Evolutionary conservation across 2,888 invertebrate genomes (phyloP), one percentile per base, ranked within the genome.

Genomic region (Rhaphigaster nebulosa): DNA sequence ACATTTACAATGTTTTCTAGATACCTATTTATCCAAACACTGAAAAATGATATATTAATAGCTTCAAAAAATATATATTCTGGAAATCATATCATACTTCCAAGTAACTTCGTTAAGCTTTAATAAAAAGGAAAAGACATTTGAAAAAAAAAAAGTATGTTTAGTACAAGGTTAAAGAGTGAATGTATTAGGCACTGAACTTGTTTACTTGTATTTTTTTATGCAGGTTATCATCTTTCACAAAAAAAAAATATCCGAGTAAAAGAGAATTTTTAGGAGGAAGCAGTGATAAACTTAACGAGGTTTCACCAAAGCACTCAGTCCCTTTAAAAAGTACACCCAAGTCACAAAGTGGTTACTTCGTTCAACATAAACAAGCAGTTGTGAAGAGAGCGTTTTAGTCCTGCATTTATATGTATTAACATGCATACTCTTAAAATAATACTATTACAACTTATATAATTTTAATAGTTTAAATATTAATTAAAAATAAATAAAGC

Each of bases 191-290:
- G 60, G n/a, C n/a, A n/a, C n/a, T 60, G n/a, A 60, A 60, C 60
- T 60, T 60, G n/a, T 26, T 60, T n/a, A n/a, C 60, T 60, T 60
- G 60, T n/a, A 12, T 45, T 60, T 60, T 56, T 56, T 60, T 60
- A 60, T n/a, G 13, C n/a, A 60, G 4, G 60, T 60, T 60, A 60
- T 60, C 60, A 60, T 60, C n/a, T 60, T 60, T 60, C 60, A 26
- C 15, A n/a, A 4, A 6, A n/a, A 60, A 60, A 60, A 56, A n/a
- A n/a, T 5, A 54, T 54, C 20, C 23, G 54, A 12, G 60, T n/a
- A n/a, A 60, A n/a, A 60, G 60, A 60, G 60, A 60, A 60, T 60
- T 60, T 60, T 60, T 60, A 60, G n/a, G n/a, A 60, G n/a, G 60
- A n/a, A 60, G n/a, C 60, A 60, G 60, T 60, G 60, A 60, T 60